Evolutionary conservation across 2,113 vertebrate species (phyloP), one percentile per base, ranked within the genome.

Genomic region (Apteryx owenii): DNA sequence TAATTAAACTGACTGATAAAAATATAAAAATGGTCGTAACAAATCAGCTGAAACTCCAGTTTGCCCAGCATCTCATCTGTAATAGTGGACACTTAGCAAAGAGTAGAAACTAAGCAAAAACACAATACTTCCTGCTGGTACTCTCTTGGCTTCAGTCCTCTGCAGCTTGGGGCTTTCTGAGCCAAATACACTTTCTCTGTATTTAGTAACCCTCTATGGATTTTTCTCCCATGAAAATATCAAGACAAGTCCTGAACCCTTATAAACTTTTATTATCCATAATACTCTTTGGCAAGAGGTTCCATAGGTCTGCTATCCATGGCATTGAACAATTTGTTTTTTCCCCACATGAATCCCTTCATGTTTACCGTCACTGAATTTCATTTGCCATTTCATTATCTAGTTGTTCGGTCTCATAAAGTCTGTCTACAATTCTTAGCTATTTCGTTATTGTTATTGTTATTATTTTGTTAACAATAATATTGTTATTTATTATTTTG

Each of bases 301-400:
- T 66, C 50, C 26, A 38, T 14, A 46, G 61, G 42, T 79, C 51
- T 82, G 26, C 28, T 76, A 69, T 68, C 81, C 44, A 72, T 2
- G 4, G 23, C 48, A 69, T 3, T 64, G 78, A 79, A 93, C 65
- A 91, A 33, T 60, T 79, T 91, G 89, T n/a, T 94, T 96, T 79
- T 76, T n/a, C 28, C 65, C 65, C 81, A 6, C 53, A 54, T 81
- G 79, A 94, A 88, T n/a, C 65, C 72, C 62, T 94, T 88, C 53
- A 51, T 72, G 51, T 88, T 93, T 95, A 88, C 58, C 85, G 90
- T 95, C 79, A 85, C 56, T 79, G 61, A 90, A 90, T 88, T 95
- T 96, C 79, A 96, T 94, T 94, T 91, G 48, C 75, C 58, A 76
- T 95, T 97, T 97, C 95, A 96, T 94, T 94, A 93, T 48, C 94